These are phyloP conservation scores for Diarsia mendica DNA, from an alignment of 2,888 invertebrate genomes.

Conservation along the genomic window DNA sequence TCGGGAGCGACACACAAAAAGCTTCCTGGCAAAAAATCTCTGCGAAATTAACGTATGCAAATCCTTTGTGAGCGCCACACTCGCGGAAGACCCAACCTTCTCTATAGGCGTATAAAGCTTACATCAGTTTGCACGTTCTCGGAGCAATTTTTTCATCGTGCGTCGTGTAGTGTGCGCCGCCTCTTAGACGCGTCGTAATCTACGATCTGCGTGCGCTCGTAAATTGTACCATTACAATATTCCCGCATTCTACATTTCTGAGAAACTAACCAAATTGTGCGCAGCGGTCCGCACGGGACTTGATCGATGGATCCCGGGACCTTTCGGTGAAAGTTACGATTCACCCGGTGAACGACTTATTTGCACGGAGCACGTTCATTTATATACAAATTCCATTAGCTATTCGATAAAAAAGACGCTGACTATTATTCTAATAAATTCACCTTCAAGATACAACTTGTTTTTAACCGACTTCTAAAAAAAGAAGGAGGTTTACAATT, in stretches of 20 bases:
- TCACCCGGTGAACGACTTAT: conserved; percentile 21
- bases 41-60: conserved; percentile 70
- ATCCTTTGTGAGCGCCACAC: conserved; percentile 60
- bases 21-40: conserved; percentile 68
- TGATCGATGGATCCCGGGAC: conserved; percentile 37
- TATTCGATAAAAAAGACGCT: conserved; percentile 27
- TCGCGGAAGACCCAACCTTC: not conserved
- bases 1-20: conserved; percentile 66
- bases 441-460: conserved; percentile 8
- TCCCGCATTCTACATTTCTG: conserved; percentile 47
- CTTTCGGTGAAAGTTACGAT: conserved; percentile 15
- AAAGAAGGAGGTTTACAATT: too few species aligned
- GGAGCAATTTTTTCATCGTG: conserved; percentile 27
- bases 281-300: not conserved
- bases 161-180: conserved; percentile 25
- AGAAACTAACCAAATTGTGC: conserved; percentile 31
- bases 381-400: conserved; percentile 31
- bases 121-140: not conserved
- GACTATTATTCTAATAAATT: conserved; percentile 36
- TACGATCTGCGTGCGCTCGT: conserved; percentile 63
- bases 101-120: not conserved
- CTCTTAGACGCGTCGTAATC: conserved; percentile 55
- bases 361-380: conserved; percentile 30
- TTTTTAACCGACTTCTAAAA: too few species aligned
- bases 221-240: conserved; percentile 59